Base-by-base conservation (phyloP, 2,113 vertebrate species). In the Conger conger region DNA sequence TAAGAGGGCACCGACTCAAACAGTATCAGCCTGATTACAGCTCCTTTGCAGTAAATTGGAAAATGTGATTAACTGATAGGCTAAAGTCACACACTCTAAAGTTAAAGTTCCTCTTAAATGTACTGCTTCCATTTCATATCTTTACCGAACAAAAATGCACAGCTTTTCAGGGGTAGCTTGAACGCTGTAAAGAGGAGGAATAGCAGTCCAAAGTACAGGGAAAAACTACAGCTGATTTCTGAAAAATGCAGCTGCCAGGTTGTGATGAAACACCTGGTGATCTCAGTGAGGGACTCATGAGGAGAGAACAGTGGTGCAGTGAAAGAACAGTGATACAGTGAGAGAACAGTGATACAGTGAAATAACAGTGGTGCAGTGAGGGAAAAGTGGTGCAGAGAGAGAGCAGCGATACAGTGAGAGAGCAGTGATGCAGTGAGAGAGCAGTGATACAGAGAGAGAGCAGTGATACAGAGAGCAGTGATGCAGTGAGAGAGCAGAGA, bases 281-380 rank as follows among this genome's bases (percentile, higher is more conserved):
- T 53, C 18, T 83, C 42, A 27, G 80, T 45, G 86, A 87, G 81
- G 86, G 86, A 80, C 76, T 85, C 23, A 13, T 85, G 53, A 82
- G 86, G 86, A 85, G 68, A 87, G 86, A 40, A 42, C 68, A 1
- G 33, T 42, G 36, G 17, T 38, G 11, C 36, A 42, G 60, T 42
- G 40, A 13, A n/a, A n/a, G 73, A 30, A n/a, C n/a, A 5, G 11
- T 33, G 60, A 8, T 4, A 27, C 30, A 60, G 50, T 5, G 23
- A 35, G 13, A 79, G 45, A 84, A 35, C 36, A 1, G 37, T n/a
- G 20, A 7, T 6, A 13, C 45, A 50, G 45, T 50, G 5, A 13
- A 27, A 17, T 4, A 3, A 76, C 15, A 20, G 40, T 80, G 38
- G 8, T 23, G 20, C 23, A 33, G 36, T 27, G 17, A 36, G 16